Evolutionary conservation across 2,797 vertebrate species (phyloP), one percentile per base, ranked within the genome.

Genomic region (Propithecus deckenii): DNA sequence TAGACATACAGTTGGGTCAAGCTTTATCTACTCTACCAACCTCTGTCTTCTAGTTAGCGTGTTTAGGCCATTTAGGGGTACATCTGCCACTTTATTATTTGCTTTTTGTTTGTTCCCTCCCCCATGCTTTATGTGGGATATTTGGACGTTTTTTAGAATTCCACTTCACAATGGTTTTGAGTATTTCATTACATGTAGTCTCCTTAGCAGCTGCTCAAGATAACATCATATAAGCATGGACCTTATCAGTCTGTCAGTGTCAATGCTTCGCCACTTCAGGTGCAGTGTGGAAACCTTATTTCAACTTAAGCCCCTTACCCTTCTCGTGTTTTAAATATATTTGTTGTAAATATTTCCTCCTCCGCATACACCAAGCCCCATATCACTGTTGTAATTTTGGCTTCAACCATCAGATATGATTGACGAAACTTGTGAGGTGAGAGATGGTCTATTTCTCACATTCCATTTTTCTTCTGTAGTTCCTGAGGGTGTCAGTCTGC

Each of bases 181-280:
- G 32, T 18, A 28, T 25, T 25, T 23, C 13, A 15, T 38, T 2
- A 41, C n/a, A 25, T 2, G 2, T 4, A 48, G 50, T 4, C 23
- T 57, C 7, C 41, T 38, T 23, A 32, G 18, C 2, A 0, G 17
- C 25, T 59, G 10, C 32, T 25, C 63, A 32, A 35, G 9, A 32
- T 7, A 32, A 1, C 5, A 35, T 3, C 3, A 2, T 0, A 30
- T 1, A 7, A 13, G 12, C 4, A 7, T 0, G 5, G 3, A 38
- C 13, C 30, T 30, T 4, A 30, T 28, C 75, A 28, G 75, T 23
- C 57, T 52, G 22, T 1, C 17, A 12, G 67, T 48, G 30, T 28
- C 6, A 1, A 15, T 0, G 4, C 2, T 38, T 48, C 3, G 7
- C 30, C 41, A 23, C 0, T 1, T 18, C 9, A 0, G 17, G 22